phyloP scores from a whole-genome alignment of 1,140 invertebrate genomes.

The Drosophila chauvacae region DNA sequence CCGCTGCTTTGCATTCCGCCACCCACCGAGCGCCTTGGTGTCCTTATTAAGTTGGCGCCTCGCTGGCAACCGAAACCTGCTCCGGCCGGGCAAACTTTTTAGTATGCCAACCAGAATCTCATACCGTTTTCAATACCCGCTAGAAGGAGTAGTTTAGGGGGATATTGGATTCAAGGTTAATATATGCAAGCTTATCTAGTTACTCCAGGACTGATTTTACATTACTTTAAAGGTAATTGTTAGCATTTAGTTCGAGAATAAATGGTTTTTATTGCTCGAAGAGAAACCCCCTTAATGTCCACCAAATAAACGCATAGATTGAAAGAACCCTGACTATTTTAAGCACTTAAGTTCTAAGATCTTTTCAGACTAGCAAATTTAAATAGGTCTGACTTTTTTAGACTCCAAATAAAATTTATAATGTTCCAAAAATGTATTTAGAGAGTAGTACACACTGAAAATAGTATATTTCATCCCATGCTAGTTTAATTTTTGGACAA shows the following conservation, averaged over 20 bases:
- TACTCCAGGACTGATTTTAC: not conserved
- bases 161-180: conserved; percentile 4
- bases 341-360: too few species aligned
- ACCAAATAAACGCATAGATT: too few species aligned
- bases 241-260: too few species aligned
- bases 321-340: too few species aligned
- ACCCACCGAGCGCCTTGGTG: conserved; percentile 59
- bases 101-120: conserved; percentile 59
- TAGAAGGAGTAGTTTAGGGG: not conserved
- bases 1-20: conserved; percentile 27
- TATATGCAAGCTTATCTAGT: not conserved
- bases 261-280: too few species aligned
- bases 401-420: not conserved
- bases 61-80: conserved; percentile 52
- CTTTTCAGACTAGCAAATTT: too few species aligned
- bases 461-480: not conserved
- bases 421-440: not conserved
- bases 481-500: not conserved
- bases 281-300: too few species aligned
- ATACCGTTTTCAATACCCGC: conserved; percentile 3
- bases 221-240: not conserved
- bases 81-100: conserved; percentile 55
- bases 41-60: conserved; percentile 81
- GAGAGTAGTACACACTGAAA: not conserved
- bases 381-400: too few species aligned